Evolutionary conservation across 2,113 vertebrate genomes (phyloP).

Genomic region (Meleagris gallopavo): DNA sequence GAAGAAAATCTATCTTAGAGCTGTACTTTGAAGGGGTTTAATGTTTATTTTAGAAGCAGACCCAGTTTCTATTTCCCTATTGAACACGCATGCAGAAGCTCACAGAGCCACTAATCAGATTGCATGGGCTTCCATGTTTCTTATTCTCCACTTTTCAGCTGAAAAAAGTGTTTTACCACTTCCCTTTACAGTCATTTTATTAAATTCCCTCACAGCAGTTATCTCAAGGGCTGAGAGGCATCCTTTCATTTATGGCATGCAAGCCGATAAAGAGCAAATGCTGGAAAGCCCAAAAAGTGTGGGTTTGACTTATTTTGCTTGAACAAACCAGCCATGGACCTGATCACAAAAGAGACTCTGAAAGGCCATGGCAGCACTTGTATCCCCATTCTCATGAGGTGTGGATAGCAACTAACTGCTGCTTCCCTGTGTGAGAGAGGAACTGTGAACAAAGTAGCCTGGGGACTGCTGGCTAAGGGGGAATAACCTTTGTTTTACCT

Average conservation of each 20-base stretch:
- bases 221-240: background rate
- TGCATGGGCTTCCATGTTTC: constrained; percentile 7
- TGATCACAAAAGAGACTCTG: background rate
- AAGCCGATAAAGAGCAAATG: background rate
- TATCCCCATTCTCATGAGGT: background rate
- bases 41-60: constrained; percentile 32
- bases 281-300: background rate
- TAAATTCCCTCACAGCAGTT: constrained; percentile 17
- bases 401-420: background rate
- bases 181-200: background rate
- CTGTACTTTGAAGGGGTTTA: constrained; percentile 9
- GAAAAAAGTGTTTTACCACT: constrained; percentile 15
- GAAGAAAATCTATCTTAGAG: constrained; percentile 3
- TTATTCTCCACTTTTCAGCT: constrained; percentile 6
- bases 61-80: background rate
- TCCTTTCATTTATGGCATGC: background rate
- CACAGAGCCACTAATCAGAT: background rate
- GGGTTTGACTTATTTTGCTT: background rate
- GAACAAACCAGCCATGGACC: background rate
- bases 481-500: background rate
- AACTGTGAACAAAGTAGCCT: background rate
- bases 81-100: background rate
- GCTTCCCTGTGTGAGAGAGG: background rate
- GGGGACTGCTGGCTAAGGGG: background rate
- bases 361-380: rapidly evolving